phyloP scores from a whole-genome alignment of 2,113 vertebrate species.

The Rhombomys opimus region DNA sequence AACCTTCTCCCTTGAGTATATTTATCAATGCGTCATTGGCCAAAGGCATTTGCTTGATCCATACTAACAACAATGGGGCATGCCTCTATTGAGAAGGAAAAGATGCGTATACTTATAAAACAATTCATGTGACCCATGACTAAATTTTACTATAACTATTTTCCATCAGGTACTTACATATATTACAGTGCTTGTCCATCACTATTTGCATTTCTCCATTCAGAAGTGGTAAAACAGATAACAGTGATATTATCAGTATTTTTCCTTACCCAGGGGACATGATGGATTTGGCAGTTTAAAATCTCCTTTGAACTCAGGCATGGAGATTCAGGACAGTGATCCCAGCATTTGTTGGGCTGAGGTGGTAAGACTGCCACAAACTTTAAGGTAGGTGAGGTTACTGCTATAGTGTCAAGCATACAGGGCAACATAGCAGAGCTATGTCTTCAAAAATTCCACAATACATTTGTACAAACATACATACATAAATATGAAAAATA shows the following conservation, averaged over 20 bases:
- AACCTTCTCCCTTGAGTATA: background rate
- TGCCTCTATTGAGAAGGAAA: background rate
- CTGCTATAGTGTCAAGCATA: background rate
- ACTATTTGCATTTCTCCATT: background rate
- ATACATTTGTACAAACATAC: background rate
- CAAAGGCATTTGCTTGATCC: background rate
- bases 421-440: background rate
- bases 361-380: background rate
- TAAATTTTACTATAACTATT: background rate
- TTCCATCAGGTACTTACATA: background rate
- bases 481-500: background rate
- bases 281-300: background rate
- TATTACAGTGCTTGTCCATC: background rate
- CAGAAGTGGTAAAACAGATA: background rate
- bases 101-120: background rate
- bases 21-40: background rate
- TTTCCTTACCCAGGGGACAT: background rate
- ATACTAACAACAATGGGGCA: background rate
- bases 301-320: background rate
- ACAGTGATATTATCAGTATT: slow-evolving; percentile 31
- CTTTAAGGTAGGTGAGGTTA: background rate
- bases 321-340: background rate
- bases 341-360: background rate
- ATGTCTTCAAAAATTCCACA: background rate
- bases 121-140: background rate